Evolutionary conservation across 2,888 invertebrate species (phyloP), one percentile per base, ranked within the genome.

Genomic region (Dicyrtoma fusca): DNA sequence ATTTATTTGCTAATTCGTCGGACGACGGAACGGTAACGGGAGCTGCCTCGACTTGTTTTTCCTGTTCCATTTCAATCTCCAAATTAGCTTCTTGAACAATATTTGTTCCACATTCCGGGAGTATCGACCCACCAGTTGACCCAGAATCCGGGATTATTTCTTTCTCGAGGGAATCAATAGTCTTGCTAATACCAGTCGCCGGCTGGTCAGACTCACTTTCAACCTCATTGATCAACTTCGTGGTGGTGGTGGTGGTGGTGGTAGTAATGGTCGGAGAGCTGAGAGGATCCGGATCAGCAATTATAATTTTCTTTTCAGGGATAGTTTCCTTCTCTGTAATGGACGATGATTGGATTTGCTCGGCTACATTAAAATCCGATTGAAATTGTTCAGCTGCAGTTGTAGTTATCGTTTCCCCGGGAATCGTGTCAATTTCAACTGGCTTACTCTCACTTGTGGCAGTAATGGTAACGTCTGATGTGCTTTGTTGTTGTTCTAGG

Each of bases 1-100:
- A 66, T 66, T 66, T 66, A 55, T 66, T 65, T 65, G 65, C 51
- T 65, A 51, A 65, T 65, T 65, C 65, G 3, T 6, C 51, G 44
- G 25, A 45, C 26, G 65, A 55, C 34, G 14, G 45, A 14, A 44
- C 17, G 45, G 53, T 23, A 62, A 47, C 17, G 17, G 53, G 21
- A 6, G 26, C 23, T 53, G 23, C 45, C 34, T 47, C 51, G 44
- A 57, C 68, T 47, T 42, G 55, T 34, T 44, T 44, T 45, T 55
- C 45, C 57, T 25, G 25, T 34, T 61, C 69, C 59, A 45, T n/a
- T 57, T 34, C 34, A 34, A 34, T 34, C 34, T 34, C 34, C 34
- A 34, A 5, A 23, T 25, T 49, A 5, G 59, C n/a, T 23, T 68
- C 68, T 55, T 34, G 34, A 34, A 34, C 34, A 34, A 34, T 34